Evolutionary conservation across 2,888 invertebrate species (phyloP).

Genomic region (Metacarcinus magister): DNA sequence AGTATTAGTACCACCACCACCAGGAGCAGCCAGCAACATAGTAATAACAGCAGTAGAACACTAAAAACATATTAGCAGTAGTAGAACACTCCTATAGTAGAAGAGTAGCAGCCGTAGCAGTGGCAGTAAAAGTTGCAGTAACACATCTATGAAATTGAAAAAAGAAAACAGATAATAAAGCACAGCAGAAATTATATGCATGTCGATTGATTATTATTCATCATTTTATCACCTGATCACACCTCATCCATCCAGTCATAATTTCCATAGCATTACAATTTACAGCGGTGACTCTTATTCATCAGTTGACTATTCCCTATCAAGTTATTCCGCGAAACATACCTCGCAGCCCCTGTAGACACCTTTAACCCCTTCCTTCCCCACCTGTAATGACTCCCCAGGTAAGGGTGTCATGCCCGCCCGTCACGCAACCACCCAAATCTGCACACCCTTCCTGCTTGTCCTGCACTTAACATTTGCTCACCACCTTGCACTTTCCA

Average conservation of each 20-base stretch:
- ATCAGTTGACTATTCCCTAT: background rate
- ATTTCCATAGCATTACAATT: background rate
- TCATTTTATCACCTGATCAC: background rate
- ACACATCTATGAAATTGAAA: background rate
- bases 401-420: background rate
- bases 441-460: background rate
- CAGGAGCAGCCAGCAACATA: too few relatives aligned
- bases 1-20: background rate
- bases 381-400: conserved; percentile 2
- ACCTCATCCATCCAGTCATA: background rate
- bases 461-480: background rate
- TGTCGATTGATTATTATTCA: background rate
- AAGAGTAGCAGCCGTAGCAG: background rate
- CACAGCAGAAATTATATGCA: background rate
- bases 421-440: conserved; percentile 8
- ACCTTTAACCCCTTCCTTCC: background rate
- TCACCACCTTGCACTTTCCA: background rate
- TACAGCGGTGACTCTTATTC: background rate
- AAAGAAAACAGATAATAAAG: background rate
- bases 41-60: too few relatives aligned
- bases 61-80: too few relatives aligned
- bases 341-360: background rate
- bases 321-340: background rate
- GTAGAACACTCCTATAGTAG: too few relatives aligned
- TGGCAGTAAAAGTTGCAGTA: background rate